phyloP scores from a whole-genome alignment of 2,797 vertebrate genomes.

The Crenichthys baileyi region DNA sequence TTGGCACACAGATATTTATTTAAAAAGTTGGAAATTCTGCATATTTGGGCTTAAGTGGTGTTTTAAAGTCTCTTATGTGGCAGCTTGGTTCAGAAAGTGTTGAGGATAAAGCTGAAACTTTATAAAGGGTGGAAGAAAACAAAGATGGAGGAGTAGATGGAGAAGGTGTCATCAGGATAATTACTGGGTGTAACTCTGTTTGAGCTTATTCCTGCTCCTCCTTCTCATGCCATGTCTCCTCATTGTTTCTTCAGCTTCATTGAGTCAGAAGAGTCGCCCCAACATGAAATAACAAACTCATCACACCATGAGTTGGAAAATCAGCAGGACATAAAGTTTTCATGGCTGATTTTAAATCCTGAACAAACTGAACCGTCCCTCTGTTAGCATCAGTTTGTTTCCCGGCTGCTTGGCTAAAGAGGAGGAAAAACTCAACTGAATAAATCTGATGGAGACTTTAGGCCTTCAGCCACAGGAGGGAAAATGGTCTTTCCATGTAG shows the following conservation, averaged over 20 bases:
- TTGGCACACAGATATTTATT: too few relatives aligned
- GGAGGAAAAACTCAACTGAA: background rate
- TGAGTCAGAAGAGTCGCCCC: background rate
- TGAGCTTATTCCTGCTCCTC: slow-evolving; percentile 13
- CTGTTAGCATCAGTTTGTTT: background rate
- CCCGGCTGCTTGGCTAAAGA: background rate
- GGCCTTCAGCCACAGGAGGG: background rate
- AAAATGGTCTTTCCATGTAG: background rate
- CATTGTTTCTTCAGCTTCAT: background rate
- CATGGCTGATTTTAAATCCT: background rate
- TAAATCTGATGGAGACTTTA: background rate
- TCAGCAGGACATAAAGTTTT: background rate
- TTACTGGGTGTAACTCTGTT: slow-evolving; percentile 53
- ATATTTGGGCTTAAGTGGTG: too few relatives aligned
- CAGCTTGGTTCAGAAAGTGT: background rate
- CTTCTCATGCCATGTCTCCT: background rate
- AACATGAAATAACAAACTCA: background rate
- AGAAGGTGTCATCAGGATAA: slow-evolving; percentile 57
- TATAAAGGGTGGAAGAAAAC: too few relatives aligned
- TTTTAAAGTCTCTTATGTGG: background rate
- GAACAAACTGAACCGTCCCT: background rate
- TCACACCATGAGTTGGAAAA: background rate
- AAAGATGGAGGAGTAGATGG: background rate
- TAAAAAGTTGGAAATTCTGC: too few relatives aligned
- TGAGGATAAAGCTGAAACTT: too few relatives aligned